Conservation (phyloP, 2,888 invertebrate species). For the Lumbricus terrestris region DNA sequence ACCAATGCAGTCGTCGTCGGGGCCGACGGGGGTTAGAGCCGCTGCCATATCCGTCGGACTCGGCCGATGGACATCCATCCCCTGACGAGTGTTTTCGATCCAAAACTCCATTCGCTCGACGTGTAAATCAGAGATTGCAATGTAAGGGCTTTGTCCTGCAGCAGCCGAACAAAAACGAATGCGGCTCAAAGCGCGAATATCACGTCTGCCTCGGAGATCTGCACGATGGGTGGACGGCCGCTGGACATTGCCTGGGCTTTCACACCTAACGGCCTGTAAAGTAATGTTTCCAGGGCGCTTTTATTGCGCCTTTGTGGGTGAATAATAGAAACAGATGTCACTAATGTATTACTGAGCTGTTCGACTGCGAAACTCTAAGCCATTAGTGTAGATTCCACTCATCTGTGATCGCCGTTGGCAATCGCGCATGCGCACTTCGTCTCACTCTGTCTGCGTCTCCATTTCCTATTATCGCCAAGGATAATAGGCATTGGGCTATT, state of each 20-base stretch:
- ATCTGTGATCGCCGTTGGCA: not conserved
- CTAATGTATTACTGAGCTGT: not conserved
- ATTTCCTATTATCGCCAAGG: not conserved
- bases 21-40: not conserved
- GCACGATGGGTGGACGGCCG: no score
- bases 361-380: not conserved
- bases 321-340: constrained; percentile 3
- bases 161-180: not conserved
- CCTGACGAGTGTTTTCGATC: not conserved
- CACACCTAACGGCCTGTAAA: not conserved
- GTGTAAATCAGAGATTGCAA: not conserved
- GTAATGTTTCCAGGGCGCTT: not conserved
- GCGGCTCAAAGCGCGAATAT: not conserved
- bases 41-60: not conserved
- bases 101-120: not conserved
- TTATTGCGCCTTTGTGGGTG: not conserved
- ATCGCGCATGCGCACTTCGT: not conserved
- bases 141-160: not conserved
- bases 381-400: not conserved
- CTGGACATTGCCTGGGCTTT: no score
- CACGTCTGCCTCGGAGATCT: not conserved
- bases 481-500: not conserved
- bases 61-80: not conserved
- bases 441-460: not conserved
- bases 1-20: not conserved